These are phyloP conservation scores for Cherax destructor DNA, from an alignment of 1,140 invertebrate genomes.

Conservation along the genomic window DNA sequence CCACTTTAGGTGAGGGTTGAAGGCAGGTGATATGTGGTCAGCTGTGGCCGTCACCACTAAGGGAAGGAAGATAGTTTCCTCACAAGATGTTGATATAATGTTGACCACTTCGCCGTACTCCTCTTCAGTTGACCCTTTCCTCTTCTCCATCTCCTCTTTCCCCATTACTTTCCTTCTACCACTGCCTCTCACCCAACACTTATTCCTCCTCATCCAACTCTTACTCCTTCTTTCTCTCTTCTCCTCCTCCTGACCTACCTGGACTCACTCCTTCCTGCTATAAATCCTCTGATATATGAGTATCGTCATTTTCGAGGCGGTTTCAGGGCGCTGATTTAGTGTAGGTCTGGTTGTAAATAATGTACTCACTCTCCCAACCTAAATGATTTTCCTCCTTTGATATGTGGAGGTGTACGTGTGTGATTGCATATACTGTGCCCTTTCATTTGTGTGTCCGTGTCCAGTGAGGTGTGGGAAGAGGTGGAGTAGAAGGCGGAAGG, in stretches of 20 bases:
- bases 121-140: not conserved
- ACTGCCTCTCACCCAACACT: not conserved
- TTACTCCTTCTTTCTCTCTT: not conserved
- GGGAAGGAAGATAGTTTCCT: too few species aligned
- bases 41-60: too few species aligned
- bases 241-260: not conserved
- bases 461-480: not conserved
- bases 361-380: not conserved
- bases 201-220: too few species aligned
- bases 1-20: too few species aligned
- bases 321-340: not conserved
- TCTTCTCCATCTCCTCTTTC: not conserved
- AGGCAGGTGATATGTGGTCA: too few species aligned
- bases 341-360: constrained; percentile 10
- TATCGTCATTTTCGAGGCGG: not conserved
- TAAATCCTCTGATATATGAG: not conserved
- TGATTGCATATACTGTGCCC: not conserved
- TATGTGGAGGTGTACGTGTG: not conserved
- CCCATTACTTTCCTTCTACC: not conserved
- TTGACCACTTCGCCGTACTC: too few species aligned
- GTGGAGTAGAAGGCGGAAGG: not conserved
- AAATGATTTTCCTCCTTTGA: not conserved
- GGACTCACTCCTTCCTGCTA: not conserved
- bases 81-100: too few species aligned
- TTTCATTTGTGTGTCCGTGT: not conserved